Conservation (phyloP, 2,113 vertebrate species). For the Paradoxurus hermaphroditus region DNA sequence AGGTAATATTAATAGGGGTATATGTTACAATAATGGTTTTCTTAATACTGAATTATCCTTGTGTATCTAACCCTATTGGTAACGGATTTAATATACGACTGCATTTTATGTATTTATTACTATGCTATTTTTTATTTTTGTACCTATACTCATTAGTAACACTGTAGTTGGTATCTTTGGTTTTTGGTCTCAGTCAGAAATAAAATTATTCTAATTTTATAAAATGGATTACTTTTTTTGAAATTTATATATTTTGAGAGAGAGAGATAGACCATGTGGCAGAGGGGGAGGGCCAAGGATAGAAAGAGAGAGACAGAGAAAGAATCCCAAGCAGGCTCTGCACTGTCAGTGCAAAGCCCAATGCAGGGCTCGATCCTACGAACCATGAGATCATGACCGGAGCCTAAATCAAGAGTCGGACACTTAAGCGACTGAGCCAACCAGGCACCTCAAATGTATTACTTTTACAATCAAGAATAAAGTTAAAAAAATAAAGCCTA, state of each 20-base stretch:
- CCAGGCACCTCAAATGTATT: neutral
- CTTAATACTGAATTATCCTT: neutral
- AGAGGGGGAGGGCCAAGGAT: too few species aligned
- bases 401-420: too few species aligned
- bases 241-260: too few species aligned
- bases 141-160: neutral
- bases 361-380: too few species aligned
- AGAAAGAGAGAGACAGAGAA: too few species aligned
- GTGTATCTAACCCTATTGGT: neutral
- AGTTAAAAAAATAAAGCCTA: neutral
- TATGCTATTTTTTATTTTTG: neutral
- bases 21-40: neutral
- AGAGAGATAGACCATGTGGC: too few species aligned
- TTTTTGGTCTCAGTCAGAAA: neutral
- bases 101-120: neutral
- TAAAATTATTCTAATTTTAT: neutral
- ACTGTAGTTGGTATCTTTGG: neutral
- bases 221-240: neutral
- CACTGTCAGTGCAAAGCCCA: too few species aligned
- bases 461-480: neutral
- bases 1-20: neutral
- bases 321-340: too few species aligned
- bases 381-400: too few species aligned
- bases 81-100: neutral
- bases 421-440: too few species aligned